Percentiles rank a stretch among this genome's conserved stretches.
Conservation (phyloP, 2,797 vertebrate species). For the Caiman crocodilus region DNA sequence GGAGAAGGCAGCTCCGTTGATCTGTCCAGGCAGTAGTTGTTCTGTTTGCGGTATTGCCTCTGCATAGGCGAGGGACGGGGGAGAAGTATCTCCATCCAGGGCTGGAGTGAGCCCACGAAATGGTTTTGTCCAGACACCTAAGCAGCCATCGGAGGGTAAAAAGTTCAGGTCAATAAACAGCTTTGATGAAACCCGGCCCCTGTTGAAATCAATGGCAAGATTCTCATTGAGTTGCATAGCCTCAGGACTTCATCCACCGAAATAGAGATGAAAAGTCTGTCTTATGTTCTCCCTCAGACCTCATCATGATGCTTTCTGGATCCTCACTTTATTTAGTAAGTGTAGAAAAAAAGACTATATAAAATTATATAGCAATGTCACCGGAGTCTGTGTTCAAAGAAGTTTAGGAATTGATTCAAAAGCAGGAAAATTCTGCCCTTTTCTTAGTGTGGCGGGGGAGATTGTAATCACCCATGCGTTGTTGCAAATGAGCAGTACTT, state of each 20-base stretch:
- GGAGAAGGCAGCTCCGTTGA: fast-evolving
- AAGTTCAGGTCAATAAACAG: background rate
- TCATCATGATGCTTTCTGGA: background rate
- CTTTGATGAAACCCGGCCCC: background rate
- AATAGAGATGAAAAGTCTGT: background rate
- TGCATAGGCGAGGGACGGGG: fast-evolving
- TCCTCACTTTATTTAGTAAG: background rate
- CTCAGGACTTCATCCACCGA: background rate
- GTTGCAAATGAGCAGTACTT: background rate
- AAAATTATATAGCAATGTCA: background rate
- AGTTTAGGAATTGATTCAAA: background rate
- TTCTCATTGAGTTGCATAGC: background rate
- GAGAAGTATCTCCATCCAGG: background rate
- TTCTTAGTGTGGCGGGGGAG: fast-evolving
- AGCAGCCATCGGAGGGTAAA: background rate
- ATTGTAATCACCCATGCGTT: background rate
- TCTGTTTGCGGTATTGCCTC: background rate
- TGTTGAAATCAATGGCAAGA: background rate
- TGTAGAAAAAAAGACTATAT: background rate
- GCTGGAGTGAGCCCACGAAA: fast-evolving
- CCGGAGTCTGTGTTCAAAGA: background rate
- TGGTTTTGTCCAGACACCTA: background rate
- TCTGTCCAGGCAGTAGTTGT: fast-evolving
- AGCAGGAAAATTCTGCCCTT: background rate
- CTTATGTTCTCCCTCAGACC: background rate